Evolutionary conservation across 2,113 vertebrate genomes (phyloP).

Genomic region (Chascanopsetta lugubris): DNA sequence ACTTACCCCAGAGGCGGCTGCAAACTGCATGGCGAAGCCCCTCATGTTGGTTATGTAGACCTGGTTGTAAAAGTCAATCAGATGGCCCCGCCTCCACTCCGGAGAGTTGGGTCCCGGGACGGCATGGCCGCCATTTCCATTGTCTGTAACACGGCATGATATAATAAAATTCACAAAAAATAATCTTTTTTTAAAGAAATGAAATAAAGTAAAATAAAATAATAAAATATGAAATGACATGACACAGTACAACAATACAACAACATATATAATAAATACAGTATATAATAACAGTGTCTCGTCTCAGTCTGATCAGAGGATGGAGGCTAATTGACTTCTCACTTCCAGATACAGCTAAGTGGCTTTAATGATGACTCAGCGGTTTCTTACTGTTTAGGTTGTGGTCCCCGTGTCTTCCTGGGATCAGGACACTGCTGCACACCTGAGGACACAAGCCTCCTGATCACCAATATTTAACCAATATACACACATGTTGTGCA

Average conservation of each 20-base stretch:
- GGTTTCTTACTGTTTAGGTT: conserved; percentile 30
- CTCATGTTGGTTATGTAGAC: conserved; percentile 40
- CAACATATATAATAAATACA: not conserved
- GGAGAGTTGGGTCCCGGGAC: conserved; percentile 1
- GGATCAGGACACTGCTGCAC: conserved; percentile 87
- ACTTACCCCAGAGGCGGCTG: conserved; percentile 28
- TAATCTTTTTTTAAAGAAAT: too few species aligned
- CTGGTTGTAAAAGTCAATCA: conserved; percentile 54
- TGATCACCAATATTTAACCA: not conserved
- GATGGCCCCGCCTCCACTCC: conserved; percentile 31
- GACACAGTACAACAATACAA: too few species aligned
- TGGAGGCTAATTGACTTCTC: not conserved
- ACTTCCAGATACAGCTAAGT: not conserved
- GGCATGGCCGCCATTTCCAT: not conserved
- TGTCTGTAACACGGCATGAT: too few species aligned
- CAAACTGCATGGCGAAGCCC: conserved; percentile 39
- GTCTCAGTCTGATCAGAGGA: not conserved
- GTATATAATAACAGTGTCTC: not conserved
- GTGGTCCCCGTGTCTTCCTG: conserved; percentile 14
- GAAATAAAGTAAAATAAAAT: too few species aligned
- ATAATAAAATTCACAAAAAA: too few species aligned
- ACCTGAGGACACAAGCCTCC: conserved; percentile 76
- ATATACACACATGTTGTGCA: not conserved
- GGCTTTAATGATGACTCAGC: not conserved
- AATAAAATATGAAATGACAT: too few species aligned